Base-by-base conservation (phyloP, 2,797 vertebrate genomes). In the Semaprochilodus insignis region DNA sequence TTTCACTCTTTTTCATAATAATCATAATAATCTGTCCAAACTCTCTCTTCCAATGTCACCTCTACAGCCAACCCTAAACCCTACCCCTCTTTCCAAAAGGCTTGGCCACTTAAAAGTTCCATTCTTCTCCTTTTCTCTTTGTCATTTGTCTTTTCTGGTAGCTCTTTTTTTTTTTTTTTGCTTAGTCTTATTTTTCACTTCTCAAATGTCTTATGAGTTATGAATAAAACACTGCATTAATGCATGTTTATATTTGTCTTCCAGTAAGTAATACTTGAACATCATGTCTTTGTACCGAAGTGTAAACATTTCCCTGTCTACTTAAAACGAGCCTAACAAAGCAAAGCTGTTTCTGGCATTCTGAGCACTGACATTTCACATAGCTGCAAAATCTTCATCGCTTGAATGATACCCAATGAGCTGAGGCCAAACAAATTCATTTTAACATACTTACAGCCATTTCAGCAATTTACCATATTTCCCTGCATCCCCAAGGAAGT, bases 401-500 rank as follows among this genome's bases (percentile, higher is more conserved):
- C 78, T 84, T 82, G 83, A 86, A 74, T 81, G 74, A 81, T 73
- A 60, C 80, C 52, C 25, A 86, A 74, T 85, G 67, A 81, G 70
- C 79, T 40, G 59, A 40, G 51, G 40, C 63, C 66, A 60, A 71
- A 72, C 77, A 76, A 75, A 74, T 80, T 80, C 73, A 51, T 77
- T 86, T 74, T 59, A 66, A 60, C 52, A 59, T 77, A 83, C 77
- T 86, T 83, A 69, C 73, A 78, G 82, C 78, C 63, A 80, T 80
- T 86, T 65, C 34, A 25, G 60, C 40, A 80, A 75, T 76, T 78
- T 23, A 54, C 70, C 74, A 54, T 65, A 77, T 70, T 52, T 23
- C 63, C 23, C 31, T n/a, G 66, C 3, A 27, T 74, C 51, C 74
- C 59, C 23, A 63, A 48, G 60, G 63, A 78, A 63, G 72, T n/a